Base-by-base conservation (phyloP, 2,797 vertebrate species). In the Chelidonichthys spinosus region DNA sequence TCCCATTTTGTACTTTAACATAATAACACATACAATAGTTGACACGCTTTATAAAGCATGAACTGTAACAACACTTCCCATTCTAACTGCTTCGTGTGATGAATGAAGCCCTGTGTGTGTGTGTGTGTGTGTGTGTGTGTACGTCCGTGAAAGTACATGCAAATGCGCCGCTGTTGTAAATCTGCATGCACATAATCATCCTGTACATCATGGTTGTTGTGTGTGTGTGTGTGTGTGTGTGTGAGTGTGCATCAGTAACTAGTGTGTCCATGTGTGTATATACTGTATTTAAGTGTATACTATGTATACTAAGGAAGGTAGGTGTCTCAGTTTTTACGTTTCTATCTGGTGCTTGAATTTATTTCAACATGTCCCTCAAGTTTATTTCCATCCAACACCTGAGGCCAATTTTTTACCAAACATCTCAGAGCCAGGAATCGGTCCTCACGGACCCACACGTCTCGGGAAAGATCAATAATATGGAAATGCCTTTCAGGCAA, bases 101-200 rank as follows among this genome's bases (percentile, higher is more conserved):
- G 63, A 87, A 90, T 85, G 85, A 85, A 77, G 82, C 85, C 83
- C 72, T 7, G 56, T 69, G 68, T 55, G 59, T 73, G 43, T 52
- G 25, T 40, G 2, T 44, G 43, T 69, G 52, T 18, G 65, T 65
- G 56, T 69, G 68, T 55, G 59, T 73, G 43, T 52, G 25, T 40
- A 2, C 40, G 43, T 69, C 55, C 32, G 65, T 65, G 58, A 46
- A 47, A 17, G 35, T 63, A 56, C 59, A 5, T 69, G 79, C 72
- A 77, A 64, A 80, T 42, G 62, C 49, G 25, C 55, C 4, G 18
- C 25, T 64, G 17, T 11, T 54, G 25, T 50, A 47, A 69, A 52
- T 67, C 40, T 74, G 25, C 66, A 79, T 76, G 62, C 81, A 77
- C 43, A 50, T 65, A 61, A 17, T 58, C 8, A 40, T 58, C 18